phyloP scores from a whole-genome alignment of 23 tunicate species.

The Styela clava region DNA sequence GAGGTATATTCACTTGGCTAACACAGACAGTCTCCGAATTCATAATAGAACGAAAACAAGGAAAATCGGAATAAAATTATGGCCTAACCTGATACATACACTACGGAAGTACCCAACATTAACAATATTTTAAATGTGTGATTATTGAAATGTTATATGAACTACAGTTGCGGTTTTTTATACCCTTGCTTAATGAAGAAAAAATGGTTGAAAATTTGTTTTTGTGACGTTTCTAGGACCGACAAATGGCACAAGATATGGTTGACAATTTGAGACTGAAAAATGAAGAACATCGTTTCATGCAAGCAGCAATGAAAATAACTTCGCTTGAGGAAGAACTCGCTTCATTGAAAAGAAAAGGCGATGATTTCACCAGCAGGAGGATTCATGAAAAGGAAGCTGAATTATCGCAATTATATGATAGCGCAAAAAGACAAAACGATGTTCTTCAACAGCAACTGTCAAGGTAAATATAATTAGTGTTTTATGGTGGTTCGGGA shows the following conservation, averaged over 20 bases:
- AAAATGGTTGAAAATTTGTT: too few relatives aligned
- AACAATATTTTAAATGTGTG: too few relatives aligned
- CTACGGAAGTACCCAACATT: too few relatives aligned
- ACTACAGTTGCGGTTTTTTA: too few relatives aligned
- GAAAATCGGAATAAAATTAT: too few relatives aligned
- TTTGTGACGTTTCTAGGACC: too few relatives aligned
- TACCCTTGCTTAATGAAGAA: too few relatives aligned
- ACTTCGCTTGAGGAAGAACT: slow-evolving; percentile 48
- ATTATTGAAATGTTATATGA: too few relatives aligned
- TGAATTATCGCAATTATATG: slow-evolving; percentile 14
- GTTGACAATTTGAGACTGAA: slow-evolving; percentile 40
- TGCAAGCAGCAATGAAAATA: slow-evolving; percentile 51
- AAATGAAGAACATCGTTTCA: slow-evolving; percentile 54
- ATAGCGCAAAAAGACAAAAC: slow-evolving; percentile 13
- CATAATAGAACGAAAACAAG: too few relatives aligned
- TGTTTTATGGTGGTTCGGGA: not conserved
- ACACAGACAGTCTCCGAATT: too few relatives aligned
- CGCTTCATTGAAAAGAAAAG: slow-evolving; percentile 18
- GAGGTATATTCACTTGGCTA: too few relatives aligned
- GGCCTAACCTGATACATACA: too few relatives aligned
- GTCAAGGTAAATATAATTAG: slow-evolving; percentile 6
- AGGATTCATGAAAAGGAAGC: not conserved
- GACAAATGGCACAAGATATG: slow-evolving; percentile 54
- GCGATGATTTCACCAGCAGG: slow-evolving; percentile 4
- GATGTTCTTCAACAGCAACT: slow-evolving; percentile 26